These are phyloP conservation scores for Eupithecia exiguata DNA, from an alignment of 2,888 invertebrate species.

Conservation along the genomic window DNA sequence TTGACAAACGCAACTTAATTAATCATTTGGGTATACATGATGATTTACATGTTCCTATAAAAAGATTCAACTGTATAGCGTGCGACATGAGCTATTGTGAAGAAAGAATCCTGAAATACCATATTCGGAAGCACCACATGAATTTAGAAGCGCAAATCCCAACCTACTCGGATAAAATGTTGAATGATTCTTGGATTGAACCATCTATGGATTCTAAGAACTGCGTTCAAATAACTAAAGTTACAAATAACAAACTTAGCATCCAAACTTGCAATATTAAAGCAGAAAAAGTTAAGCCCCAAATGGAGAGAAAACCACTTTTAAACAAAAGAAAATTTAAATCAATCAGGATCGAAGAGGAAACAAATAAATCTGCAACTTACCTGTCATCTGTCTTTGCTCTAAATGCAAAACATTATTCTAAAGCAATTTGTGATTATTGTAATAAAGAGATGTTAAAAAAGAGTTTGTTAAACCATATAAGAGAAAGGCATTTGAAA, in stretches of 20 bases:
- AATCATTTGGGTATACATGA: slow-evolving; percentile 64
- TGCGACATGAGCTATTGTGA: slow-evolving; percentile 63
- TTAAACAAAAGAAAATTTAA: neutral
- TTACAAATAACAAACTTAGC: slow-evolving; percentile 61
- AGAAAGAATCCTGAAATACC: slow-evolving; percentile 60
- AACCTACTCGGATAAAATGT: slow-evolving; percentile 47
- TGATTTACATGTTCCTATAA: slow-evolving; percentile 44
- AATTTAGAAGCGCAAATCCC: slow-evolving; percentile 52
- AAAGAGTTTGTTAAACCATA: slow-evolving; percentile 67
- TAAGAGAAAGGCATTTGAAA: slow-evolving; percentile 65
- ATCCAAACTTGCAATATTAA: slow-evolving; percentile 58
- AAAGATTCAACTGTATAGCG: slow-evolving; percentile 57
- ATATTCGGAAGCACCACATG: slow-evolving; percentile 64
- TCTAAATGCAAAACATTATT: slow-evolving; percentile 55
- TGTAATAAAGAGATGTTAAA: slow-evolving; percentile 74
- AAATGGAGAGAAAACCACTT: neutral
- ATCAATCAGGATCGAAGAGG: neutral
- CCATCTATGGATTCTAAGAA: slow-evolving; percentile 54
- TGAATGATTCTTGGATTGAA: slow-evolving; percentile 73
- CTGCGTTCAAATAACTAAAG: slow-evolving; percentile 69
- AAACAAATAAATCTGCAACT: slow-evolving; percentile 40
- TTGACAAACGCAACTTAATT: slow-evolving; percentile 63
- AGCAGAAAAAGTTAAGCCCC: slow-evolving; percentile 31
- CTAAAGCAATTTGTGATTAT: slow-evolving; percentile 68
- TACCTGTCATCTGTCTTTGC: slow-evolving; percentile 57